Evolutionary conservation across 1,140 invertebrate species (phyloP).

Genomic region (Macrosteles quadrilineatus): DNA sequence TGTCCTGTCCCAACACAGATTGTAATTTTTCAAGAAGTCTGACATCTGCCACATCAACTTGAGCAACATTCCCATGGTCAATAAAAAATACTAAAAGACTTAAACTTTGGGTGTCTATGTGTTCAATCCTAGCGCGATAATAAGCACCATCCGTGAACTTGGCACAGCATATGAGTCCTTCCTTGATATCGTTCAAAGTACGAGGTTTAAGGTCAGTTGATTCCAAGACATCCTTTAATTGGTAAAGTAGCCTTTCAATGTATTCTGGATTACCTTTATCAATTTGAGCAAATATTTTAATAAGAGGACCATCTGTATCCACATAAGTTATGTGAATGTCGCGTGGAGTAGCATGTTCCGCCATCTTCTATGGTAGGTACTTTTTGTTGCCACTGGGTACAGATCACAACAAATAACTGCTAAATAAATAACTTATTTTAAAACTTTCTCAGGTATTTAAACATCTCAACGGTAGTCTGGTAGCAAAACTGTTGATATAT

Average conservation of each 20-base stretch:
- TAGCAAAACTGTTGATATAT: too few species aligned
- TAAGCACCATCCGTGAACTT: conserved; percentile 64
- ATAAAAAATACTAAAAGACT: conserved; percentile 59
- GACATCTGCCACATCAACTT: conserved; percentile 57
- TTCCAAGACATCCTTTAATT: conserved; percentile 52
- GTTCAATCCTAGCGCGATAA: conserved; percentile 61
- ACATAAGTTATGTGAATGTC: conserved; percentile 55
- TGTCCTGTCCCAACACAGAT: conserved; percentile 41
- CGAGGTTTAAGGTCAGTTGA: conserved; percentile 43
- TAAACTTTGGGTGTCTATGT: conserved; percentile 47
- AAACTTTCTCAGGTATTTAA: too few species aligned
- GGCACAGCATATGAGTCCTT: conserved; percentile 61
- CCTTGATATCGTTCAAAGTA: conserved; percentile 48
- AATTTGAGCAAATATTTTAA: conserved; percentile 67
- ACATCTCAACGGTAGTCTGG: too few species aligned
- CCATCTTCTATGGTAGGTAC: too few species aligned
- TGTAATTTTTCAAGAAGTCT: conserved; percentile 52
- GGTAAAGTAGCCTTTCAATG: conserved; percentile 57
- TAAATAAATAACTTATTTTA: too few species aligned
- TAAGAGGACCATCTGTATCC: conserved; percentile 61
- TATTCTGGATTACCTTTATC: conserved; percentile 57
- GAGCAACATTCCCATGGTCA: conserved; percentile 68
- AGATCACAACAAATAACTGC: too few species aligned
- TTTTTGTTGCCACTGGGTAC: too few species aligned
- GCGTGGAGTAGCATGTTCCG: not conserved